phyloP scores from a whole-genome alignment of 2,888 invertebrate species.

The Cyaniris semiargus region DNA sequence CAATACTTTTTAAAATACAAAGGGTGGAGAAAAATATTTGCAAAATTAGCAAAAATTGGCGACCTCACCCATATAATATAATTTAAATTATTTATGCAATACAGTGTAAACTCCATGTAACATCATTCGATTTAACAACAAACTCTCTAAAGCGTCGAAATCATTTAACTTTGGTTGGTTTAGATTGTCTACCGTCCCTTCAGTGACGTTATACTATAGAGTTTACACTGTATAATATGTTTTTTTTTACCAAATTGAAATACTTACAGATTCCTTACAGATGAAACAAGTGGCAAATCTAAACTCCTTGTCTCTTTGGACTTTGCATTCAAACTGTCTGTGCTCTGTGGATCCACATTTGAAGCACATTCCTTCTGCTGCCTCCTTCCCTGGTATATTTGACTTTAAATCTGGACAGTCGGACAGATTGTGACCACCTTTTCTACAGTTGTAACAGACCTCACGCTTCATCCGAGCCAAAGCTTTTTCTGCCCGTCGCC shows the following conservation, averaged over 20 bases:
- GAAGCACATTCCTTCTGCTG: conserved; percentile 87
- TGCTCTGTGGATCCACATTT: conserved; percentile 96
- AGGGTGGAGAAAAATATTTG: too few relatives aligned
- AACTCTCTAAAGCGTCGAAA: too few relatives aligned
- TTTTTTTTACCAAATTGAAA: conserved; percentile 2
- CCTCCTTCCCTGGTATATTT: conserved; percentile 70
- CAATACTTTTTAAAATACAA: too few relatives aligned
- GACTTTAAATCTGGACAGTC: conserved; percentile 87
- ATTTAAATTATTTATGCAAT: too few relatives aligned
- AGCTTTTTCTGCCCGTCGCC: conserved; percentile 86
- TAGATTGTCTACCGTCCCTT: too few relatives aligned
- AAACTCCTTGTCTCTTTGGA: conserved; percentile 83
- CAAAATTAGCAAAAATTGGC: too few relatives aligned
- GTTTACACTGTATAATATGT: too few relatives aligned
- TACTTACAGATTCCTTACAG: conserved; percentile 85
- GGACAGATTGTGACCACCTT: conserved; percentile 89
- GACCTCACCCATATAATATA: too few relatives aligned
- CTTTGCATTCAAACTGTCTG: conserved; percentile 86
- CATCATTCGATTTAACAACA: too few relatives aligned
- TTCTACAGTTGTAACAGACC: conserved; percentile 89
- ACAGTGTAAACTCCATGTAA: too few relatives aligned
- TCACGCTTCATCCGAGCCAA: conserved; percentile 83
- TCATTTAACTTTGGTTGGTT: too few relatives aligned
- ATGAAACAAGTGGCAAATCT: conserved; percentile 94
- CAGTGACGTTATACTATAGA: too few relatives aligned